phyloP scores from a whole-genome alignment of 2,888 invertebrate genomes.

The Emmelina monodactyla region DNA sequence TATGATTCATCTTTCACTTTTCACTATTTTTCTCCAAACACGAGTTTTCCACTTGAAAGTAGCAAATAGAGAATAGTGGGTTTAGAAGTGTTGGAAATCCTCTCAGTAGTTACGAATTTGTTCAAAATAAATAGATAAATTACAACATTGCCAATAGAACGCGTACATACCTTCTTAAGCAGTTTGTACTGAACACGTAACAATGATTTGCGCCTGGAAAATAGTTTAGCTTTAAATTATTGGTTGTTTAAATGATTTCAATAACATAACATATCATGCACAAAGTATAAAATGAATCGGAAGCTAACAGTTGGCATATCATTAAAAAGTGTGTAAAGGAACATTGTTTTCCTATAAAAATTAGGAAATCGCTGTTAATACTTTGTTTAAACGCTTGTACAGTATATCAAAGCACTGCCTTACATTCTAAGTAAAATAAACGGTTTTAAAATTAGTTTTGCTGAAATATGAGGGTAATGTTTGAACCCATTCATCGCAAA shows the following conservation, averaged over 20 bases:
- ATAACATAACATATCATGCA: conserved; percentile 50
- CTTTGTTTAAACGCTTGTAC: conserved; percentile 38
- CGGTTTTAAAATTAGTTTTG: neutral
- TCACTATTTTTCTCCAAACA: no score
- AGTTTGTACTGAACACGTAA: no score
- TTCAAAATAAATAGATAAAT: no score
- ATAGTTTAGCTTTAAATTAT: no score
- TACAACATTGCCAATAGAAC: no score
- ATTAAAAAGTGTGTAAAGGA: conserved; percentile 28
- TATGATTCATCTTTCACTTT: neutral
- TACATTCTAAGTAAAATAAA: conserved; percentile 44
- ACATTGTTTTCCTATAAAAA: conserved; percentile 4
- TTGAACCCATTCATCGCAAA: neutral
- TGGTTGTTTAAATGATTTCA: conserved; percentile 4
- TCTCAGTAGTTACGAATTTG: no score
- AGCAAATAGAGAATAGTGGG: no score
- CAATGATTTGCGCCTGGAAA: neutral
- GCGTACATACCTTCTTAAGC: no score
- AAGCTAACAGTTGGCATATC: conserved; percentile 50
- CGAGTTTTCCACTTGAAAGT: no score
- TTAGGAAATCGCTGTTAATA: conserved; percentile 8
- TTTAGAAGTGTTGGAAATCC: no score
- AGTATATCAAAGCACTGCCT: conserved; percentile 56
- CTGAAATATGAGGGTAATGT: neutral
- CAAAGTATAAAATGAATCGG: conserved; percentile 30